Evolutionary conservation across 2,888 invertebrate species (phyloP).

Genomic region (Venusia cambrica): DNA sequence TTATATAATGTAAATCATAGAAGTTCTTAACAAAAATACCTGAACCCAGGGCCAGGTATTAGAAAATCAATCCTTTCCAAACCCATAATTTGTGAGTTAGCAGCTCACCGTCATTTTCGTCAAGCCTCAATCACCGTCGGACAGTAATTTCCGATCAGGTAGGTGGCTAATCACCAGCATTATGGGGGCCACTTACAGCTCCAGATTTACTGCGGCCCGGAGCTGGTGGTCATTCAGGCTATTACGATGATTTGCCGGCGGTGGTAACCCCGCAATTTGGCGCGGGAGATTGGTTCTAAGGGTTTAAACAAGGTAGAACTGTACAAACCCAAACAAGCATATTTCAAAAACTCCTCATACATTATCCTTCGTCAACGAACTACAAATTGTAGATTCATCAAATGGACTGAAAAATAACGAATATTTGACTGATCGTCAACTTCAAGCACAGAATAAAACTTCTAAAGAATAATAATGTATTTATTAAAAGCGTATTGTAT

Average conservation of each 20-base stretch:
- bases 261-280: constrained; percentile 43
- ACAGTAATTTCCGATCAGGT: constrained; percentile 39
- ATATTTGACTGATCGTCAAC: no score
- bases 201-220: constrained; percentile 43
- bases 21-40: no score
- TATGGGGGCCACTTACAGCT: constrained; percentile 38
- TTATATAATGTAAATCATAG: no score
- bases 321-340: no score
- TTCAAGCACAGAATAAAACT: no score
- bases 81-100: constrained; percentile 11
- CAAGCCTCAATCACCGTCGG: constrained; percentile 15
- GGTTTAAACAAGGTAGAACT: constrained; percentile 7
- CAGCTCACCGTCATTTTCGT: constrained; percentile 17
- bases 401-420: no score
- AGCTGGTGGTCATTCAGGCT: constrained; percentile 31
- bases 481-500: no score
- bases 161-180: constrained; percentile 43
- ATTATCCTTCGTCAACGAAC: no score
- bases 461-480: no score
- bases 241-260: constrained; percentile 47
- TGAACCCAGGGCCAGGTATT: no score
- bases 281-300: constrained; percentile 22
- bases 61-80: constrained; percentile 1
- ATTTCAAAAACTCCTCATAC: no score
- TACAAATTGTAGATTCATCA: no score